Percentiles rank a stretch among this genome's conserved stretches.
These are phyloP conservation scores for Scaptomyza montana DNA, from an alignment of 1,140 invertebrate genomes.

Conservation along the genomic window DNA sequence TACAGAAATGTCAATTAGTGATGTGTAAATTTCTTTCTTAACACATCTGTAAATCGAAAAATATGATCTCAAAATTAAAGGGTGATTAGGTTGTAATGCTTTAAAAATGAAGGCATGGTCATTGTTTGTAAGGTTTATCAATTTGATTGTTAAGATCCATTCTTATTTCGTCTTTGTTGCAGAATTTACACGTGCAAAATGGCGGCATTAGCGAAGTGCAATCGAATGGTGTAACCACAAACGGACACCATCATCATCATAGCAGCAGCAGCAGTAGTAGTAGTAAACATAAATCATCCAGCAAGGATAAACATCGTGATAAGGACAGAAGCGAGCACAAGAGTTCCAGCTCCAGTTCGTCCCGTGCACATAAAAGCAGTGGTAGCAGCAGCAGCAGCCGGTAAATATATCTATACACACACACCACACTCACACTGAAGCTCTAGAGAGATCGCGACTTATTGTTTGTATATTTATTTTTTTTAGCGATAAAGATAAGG, in stretches of 20 bases:
- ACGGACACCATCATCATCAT: slow-evolving; percentile 85
- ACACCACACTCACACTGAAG: too few species aligned
- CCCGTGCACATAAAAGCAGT: slow-evolving; percentile 83
- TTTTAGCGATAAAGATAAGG: slow-evolving; percentile 81
- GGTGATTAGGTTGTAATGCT: too few species aligned
- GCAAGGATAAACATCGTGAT: slow-evolving; percentile 85
- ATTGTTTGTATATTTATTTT: neutral
- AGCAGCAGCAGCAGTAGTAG: slow-evolving; percentile 85
- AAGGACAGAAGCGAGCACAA: slow-evolving; percentile 83
- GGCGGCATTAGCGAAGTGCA: slow-evolving; percentile 72
- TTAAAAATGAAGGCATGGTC: neutral
- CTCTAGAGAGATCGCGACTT: neutral
- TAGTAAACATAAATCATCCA: slow-evolving; percentile 87
- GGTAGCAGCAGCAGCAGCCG: slow-evolving; percentile 78
- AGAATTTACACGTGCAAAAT: slow-evolving; percentile 79
- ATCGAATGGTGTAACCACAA: slow-evolving; percentile 84
- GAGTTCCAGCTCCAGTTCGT: slow-evolving; percentile 76
- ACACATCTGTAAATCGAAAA: neutral
- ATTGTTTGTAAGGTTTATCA: neutral
- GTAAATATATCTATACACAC: slow-evolving; percentile 58
- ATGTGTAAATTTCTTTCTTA: neutral
- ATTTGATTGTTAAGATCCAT: too few species aligned
- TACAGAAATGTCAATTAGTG: neutral
- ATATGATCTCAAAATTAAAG: too few species aligned
- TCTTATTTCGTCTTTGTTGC: slow-evolving; percentile 5